Evolutionary conservation across 2,888 invertebrate species (phyloP), one percentile per base, ranked within the genome.

Genomic region (Drosophila borborema): DNA sequence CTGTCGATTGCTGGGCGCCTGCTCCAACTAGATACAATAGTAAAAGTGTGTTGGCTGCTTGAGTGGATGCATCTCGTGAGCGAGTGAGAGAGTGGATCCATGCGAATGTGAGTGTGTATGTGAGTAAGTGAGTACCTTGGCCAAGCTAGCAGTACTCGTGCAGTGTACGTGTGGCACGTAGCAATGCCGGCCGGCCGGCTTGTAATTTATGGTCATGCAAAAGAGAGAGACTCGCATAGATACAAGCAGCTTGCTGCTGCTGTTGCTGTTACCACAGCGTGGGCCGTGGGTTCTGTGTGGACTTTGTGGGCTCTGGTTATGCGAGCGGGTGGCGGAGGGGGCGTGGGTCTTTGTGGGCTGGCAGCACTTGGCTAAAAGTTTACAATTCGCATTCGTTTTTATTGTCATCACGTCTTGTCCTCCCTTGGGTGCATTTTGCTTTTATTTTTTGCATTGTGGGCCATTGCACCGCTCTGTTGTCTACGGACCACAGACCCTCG

Each of bases 1-100:
- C 56, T 81, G 80, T 59, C 66, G 64, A 59, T 81, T 91, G 86
- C 92, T 92, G 92, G 81, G 82, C 90, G 90, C 92, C 92, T 90
- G 92, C 82, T 92, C 75, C 81, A 85, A 92, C 92, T 92, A 92
- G 92, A 91, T 91, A 90, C 91, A 91, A 92, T 92, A 92, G 92
- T 86, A 92, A 92, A 92, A 92, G 87, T 89, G 89, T 87, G 89
- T 73, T 79, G 63, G 71, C 70, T 61, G 70, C 46, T 61, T 69
- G 64, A 45, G 62, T 58, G 65, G 34, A 38, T 64, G 64, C 40
- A 23, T 53, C 36, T 48, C 46, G 38, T 20, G 45, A 31, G 66
- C 10, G 69, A 53, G 69, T 60, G 49, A 63, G 54, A 54, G 36
- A 36, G 7, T 31, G 64, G 28, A 34, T 31, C 56, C 61, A 58